Evolutionary conservation across 2,113 vertebrate genomes (phyloP).

Genomic region (Melospiza melodia): DNA sequence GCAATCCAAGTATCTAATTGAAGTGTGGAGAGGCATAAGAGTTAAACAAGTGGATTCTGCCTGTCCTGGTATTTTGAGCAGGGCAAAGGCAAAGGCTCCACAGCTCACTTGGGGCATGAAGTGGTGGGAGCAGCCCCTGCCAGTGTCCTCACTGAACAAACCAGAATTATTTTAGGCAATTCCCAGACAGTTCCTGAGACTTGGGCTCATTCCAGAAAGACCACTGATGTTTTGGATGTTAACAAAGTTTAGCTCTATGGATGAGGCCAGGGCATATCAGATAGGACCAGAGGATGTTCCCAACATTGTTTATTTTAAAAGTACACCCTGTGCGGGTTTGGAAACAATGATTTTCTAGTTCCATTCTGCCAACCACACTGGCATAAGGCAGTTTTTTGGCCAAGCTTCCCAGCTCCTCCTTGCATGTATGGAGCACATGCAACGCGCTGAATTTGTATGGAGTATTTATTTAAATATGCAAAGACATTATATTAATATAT

Average conservation of each 20-base stretch:
- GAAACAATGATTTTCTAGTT: background rate
- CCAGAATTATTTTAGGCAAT: background rate
- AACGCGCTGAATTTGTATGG: background rate
- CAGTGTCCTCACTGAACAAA: background rate
- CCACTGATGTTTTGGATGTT: background rate
- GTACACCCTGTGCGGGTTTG: background rate
- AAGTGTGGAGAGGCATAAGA: background rate
- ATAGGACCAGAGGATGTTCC: background rate
- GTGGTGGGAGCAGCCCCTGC: background rate
- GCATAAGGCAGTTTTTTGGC: background rate
- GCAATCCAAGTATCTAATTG: background rate
- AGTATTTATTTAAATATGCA: background rate
- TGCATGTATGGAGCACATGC: background rate
- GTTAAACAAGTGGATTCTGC: background rate
- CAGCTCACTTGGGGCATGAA: background rate
- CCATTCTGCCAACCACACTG: background rate
- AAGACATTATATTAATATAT: background rate
- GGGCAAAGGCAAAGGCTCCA: background rate
- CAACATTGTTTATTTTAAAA: background rate
- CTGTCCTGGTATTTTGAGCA: background rate
- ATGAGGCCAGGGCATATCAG: background rate
- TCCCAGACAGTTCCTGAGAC: background rate
- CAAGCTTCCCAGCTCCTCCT: background rate
- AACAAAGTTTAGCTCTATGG: background rate
- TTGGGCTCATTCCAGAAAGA: background rate